Evolutionary conservation across 2,113 vertebrate species (phyloP).

Genomic region (Xenus cinereus): DNA sequence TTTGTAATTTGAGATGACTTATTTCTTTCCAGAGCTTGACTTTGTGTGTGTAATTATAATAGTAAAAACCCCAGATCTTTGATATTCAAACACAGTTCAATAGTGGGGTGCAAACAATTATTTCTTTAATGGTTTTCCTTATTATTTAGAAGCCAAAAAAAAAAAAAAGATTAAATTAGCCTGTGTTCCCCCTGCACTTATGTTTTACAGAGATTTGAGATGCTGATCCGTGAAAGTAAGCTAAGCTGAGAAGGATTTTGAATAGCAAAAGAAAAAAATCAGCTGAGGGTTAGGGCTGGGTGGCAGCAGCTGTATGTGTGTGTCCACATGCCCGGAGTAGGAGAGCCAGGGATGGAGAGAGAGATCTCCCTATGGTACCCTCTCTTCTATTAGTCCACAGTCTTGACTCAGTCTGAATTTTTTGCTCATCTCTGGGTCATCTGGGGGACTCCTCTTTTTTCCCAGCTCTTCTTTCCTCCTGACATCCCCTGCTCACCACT

Average conservation of each 20-base stretch:
- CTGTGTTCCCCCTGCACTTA: neutral
- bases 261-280: neutral
- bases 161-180: neutral
- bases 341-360: neutral
- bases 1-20: slow-evolving; percentile 21
- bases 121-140: neutral
- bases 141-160: neutral
- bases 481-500: neutral
- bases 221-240: neutral
- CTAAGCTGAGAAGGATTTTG: neutral
- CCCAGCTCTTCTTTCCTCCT: neutral
- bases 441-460: neutral
- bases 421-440: neutral
- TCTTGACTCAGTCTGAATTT: neutral
- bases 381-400: neutral
- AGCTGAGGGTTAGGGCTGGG: neutral
- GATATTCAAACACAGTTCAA: neutral
- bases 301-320: fast-evolving
- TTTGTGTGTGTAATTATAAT: neutral
- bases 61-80: neutral
- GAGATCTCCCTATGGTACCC: neutral
- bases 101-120: neutral
- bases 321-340: neutral
- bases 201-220: neutral
- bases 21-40: neutral